These are phyloP conservation scores for Furcifer pardalis DNA, from an alignment of 2,797 vertebrate genomes.

Conservation along the genomic window DNA sequence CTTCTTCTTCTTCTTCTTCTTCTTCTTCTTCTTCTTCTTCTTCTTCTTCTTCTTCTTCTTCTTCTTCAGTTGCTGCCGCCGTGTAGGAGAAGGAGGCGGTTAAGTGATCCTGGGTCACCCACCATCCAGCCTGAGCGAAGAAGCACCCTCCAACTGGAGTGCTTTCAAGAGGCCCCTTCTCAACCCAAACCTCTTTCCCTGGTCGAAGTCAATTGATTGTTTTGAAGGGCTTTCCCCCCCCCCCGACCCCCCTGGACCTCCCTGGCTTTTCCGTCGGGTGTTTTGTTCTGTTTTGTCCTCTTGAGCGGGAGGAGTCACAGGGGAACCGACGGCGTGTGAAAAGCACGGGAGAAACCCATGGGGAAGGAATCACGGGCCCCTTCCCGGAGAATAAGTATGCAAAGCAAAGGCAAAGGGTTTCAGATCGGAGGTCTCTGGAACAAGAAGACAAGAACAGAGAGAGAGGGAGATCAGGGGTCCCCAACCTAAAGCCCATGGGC, in stretches of 20 bases:
- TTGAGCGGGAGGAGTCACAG: too few species aligned
- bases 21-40: too few species aligned
- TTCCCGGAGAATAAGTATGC: neutral
- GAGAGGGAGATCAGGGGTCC: constrained; percentile 58
- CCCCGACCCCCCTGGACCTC: neutral
- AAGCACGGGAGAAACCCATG: too few species aligned
- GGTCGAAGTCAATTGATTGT: neutral
- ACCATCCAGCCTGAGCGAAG: neutral
- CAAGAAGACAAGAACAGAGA: neutral
- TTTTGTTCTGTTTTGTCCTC: too few species aligned
- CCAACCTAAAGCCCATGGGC: too few species aligned
- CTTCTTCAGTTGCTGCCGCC: too few species aligned
- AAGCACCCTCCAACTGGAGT: constrained; percentile 47
- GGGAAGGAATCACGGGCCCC: too few species aligned
- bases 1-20: too few species aligned
- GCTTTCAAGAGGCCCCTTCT: constrained; percentile 49
- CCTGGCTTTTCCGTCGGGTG: too few species aligned
- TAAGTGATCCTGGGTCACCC: neutral
- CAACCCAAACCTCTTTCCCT: neutral
- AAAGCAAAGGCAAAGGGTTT: neutral
- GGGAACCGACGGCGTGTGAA: too few species aligned
- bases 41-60: too few species aligned
- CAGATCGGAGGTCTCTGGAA: neutral
- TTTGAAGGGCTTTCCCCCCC: neutral
- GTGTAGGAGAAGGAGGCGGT: too few species aligned